Conservation (phyloP, 1,140 invertebrate genomes). For the Hylyphantes graminicola region DNA sequence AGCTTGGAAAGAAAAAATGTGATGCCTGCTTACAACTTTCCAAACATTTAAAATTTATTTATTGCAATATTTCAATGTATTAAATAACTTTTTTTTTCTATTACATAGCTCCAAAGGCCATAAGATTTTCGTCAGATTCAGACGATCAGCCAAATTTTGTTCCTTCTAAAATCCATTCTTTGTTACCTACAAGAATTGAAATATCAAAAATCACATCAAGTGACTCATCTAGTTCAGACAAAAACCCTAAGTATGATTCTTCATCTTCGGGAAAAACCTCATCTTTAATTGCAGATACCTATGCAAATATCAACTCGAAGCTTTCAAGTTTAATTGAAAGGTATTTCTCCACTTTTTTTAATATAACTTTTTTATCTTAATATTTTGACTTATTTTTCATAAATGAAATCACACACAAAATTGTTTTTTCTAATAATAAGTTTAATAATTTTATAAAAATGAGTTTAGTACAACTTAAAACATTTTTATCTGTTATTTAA, state of each 20-base stretch:
- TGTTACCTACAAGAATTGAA: not conserved
- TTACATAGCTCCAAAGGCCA: not conserved
- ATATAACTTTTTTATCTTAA: not conserved
- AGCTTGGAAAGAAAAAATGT: not conserved
- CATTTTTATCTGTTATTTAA: too few relatives aligned
- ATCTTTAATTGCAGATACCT: slow-evolving; percentile 37
- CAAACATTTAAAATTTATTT: not conserved
- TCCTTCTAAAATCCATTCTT: not conserved
- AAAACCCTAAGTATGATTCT: not conserved
- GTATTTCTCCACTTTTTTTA: not conserved
- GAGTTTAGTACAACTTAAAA: too few relatives aligned
- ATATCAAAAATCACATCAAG: not conserved
- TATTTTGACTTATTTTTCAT: not conserved
- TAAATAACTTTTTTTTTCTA: not conserved
- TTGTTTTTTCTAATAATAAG: not conserved
- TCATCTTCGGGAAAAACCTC: slow-evolving; percentile 27
- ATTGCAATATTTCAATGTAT: not conserved
- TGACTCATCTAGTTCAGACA: slow-evolving; percentile 9
- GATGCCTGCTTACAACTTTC: not conserved
- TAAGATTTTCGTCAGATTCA: not conserved
- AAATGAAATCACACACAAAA: not conserved
- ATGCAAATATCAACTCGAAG: slow-evolving; percentile 7
- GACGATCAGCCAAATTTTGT: not conserved
- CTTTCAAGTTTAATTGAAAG: slow-evolving; percentile 21
- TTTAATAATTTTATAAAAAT: too few relatives aligned